Percentiles rank a stretch among this genome's conserved stretches.
Conservation (phyloP, 2,797 vertebrate species). For the Rhynchotus rufescens region DNA sequence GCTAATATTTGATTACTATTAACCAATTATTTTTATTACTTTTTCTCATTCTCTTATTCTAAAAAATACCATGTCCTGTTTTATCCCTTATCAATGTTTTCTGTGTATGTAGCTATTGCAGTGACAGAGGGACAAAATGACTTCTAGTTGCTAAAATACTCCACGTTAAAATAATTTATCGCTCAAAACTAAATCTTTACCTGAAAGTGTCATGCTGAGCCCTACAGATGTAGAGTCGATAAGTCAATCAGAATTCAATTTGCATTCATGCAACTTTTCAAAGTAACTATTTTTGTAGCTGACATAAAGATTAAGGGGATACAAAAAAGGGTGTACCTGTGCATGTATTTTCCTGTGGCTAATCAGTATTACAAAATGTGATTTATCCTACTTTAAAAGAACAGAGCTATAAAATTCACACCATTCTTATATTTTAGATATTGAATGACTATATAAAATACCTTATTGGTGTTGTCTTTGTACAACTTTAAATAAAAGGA, state of each 20-base stretch:
- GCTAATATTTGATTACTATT: background rate
- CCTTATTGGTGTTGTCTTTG: background rate
- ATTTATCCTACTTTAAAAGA: background rate
- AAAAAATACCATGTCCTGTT: background rate
- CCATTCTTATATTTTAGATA: background rate
- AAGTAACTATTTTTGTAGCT: background rate
- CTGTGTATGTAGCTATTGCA: background rate
- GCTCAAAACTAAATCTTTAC: background rate
- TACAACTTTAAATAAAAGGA: background rate
- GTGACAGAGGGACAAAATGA: background rate
- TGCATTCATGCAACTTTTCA: background rate
- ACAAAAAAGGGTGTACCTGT: background rate
- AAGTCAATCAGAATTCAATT: background rate
- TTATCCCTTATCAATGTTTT: background rate
- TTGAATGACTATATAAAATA: background rate
- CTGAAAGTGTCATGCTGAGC: background rate
- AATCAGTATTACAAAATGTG: background rate
- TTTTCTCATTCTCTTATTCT: background rate
- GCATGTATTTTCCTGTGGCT: background rate
- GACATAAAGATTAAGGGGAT: background rate
- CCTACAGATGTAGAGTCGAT: background rate
- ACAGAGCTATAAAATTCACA: background rate
- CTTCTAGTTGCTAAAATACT: background rate
- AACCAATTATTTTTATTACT: background rate
- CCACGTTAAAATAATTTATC: background rate